phyloP scores from a whole-genome alignment of 2,113 vertebrate genomes.

The Centropristis striata region DNA sequence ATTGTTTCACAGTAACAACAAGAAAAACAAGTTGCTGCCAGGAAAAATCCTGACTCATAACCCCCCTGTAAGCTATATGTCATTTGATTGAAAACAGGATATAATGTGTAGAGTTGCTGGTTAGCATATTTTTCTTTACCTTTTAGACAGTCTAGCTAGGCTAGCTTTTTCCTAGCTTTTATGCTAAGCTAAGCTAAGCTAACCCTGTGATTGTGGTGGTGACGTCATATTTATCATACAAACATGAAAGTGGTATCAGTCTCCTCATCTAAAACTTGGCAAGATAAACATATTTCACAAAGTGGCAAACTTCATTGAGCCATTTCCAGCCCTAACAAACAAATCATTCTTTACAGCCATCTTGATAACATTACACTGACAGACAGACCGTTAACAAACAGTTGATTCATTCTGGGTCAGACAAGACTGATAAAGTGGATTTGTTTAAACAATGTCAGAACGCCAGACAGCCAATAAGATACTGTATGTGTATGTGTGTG shows the following conservation, averaged over 20 bases:
- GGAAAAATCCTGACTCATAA: not conserved
- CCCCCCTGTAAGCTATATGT: not conserved
- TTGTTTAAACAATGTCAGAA: conserved; percentile 55
- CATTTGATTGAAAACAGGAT: not conserved
- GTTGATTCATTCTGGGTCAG: conserved; percentile 55
- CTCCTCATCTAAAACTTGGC: not conserved
- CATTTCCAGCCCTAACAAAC: not conserved
- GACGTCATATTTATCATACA: not conserved
- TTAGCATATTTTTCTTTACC: not conserved
- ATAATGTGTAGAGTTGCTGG: not conserved
- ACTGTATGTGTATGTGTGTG: conserved; percentile 22
- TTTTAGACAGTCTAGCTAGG: not conserved
- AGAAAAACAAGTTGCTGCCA: not conserved
- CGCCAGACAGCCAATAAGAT: conserved; percentile 9
- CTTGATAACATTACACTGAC: conserved; percentile 24
- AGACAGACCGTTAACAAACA: conserved; percentile 54
- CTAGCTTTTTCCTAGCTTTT: not conserved
- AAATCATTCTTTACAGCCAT: conserved; percentile 18
- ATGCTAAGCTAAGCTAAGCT: not conserved
- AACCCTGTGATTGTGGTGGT: too few relatives aligned
- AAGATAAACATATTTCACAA: too few relatives aligned
- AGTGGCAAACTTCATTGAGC: too few relatives aligned
- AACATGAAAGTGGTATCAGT: not conserved
- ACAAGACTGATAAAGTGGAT: conserved; percentile 42
- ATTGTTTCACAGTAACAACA: not conserved